These are phyloP conservation scores for Lysiphlebus fabarum DNA, from an alignment of 1,140 invertebrate genomes.

Conservation along the genomic window DNA sequence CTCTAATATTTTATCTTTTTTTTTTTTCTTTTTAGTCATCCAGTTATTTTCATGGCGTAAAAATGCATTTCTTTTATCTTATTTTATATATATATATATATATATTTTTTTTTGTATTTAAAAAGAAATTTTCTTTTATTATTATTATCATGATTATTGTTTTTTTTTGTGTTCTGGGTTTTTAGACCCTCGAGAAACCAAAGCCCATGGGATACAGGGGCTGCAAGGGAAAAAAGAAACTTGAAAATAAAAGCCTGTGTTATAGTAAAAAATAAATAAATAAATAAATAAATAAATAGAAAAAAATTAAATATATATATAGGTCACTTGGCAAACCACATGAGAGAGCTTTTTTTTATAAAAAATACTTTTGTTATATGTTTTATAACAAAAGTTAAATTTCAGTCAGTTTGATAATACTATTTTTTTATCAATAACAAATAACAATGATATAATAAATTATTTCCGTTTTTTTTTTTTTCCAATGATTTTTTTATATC, in stretches of 20 bases:
- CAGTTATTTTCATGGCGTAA: conserved; percentile 13
- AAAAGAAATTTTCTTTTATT: too few relatives aligned
- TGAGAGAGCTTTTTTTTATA: conserved; percentile 16
- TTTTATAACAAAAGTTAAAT: too few relatives aligned
- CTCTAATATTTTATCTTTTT: background rate
- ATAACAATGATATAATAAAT: too few relatives aligned
- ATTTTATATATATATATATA: too few relatives aligned
- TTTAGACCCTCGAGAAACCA: background rate
- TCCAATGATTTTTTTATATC: too few relatives aligned
- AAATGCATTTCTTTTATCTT: conserved; percentile 11
- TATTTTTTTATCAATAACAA: too few relatives aligned
- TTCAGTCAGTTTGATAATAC: too few relatives aligned
- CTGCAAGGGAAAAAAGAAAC: background rate
- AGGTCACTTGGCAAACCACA: conserved; percentile 20
- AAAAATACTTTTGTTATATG: too few relatives aligned
- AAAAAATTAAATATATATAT: conserved; percentile 13
- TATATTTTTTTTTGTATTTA: too few relatives aligned
- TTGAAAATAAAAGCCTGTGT: conserved; percentile 5
- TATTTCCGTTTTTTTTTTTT: too few relatives aligned
- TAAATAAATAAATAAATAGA: background rate
- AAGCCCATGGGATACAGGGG: background rate
- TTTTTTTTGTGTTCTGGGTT: too few relatives aligned
- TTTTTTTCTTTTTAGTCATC: conserved; percentile 1
- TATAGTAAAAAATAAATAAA: background rate
- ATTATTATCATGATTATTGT: too few relatives aligned